Conservation (phyloP, 2,113 vertebrate genomes). For the Cranoglanis bouderius region DNA sequence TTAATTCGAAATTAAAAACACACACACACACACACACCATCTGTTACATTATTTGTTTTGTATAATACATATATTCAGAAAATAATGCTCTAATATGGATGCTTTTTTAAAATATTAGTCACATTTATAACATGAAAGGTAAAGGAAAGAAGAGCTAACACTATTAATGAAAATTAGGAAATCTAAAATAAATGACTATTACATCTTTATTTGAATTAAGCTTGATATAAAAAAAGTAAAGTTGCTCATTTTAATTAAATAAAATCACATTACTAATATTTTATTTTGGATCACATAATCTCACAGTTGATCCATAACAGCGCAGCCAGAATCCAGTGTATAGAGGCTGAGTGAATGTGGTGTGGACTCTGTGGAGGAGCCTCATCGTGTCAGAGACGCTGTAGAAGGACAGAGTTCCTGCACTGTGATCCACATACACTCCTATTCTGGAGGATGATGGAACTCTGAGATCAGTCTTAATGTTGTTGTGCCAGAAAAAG, state of each 20-base stretch:
- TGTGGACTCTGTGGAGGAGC: too few relatives aligned
- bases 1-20: too few relatives aligned
- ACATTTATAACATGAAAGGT: too few relatives aligned
- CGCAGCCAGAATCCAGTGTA: not conserved
- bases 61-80: too few relatives aligned
- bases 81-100: too few relatives aligned
- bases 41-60: not conserved
- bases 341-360: conserved; percentile 1
- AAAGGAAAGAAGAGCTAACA: not conserved
- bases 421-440: conserved; percentile 5
- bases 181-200: not conserved
- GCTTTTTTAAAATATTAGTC: too few relatives aligned
- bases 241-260: not conserved
- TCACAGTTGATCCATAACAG: not conserved
- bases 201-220: not conserved
- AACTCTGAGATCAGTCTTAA: not conserved
- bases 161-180: not conserved
- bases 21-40: too few relatives aligned
- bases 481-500: not conserved
- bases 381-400: too few relatives aligned
- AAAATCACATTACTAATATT: not conserved
- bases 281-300: not conserved
- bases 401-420: too few relatives aligned
- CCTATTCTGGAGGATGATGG: not conserved
- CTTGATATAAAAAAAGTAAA: not conserved